These are phyloP conservation scores for Panagrolaimus sp. DNA, from an alignment of 1,140 invertebrate genomes.

Conservation along the genomic window DNA sequence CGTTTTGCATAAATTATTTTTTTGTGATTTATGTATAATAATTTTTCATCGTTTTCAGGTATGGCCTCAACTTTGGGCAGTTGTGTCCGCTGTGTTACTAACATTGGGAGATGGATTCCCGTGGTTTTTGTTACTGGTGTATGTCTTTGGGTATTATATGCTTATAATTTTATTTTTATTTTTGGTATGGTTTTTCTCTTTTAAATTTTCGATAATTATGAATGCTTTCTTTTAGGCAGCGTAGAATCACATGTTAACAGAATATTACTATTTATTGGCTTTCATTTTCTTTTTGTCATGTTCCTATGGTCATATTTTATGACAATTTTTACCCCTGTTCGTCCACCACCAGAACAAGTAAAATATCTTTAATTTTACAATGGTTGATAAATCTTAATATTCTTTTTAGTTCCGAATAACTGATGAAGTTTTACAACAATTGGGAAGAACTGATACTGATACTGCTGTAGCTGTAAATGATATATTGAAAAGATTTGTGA, in stretches of 20 bases:
- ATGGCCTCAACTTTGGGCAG: not conserved
- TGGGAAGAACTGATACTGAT: not conserved
- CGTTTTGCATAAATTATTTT: not conserved
- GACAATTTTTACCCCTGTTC: not conserved
- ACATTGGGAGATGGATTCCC: not conserved
- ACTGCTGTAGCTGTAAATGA: not conserved
- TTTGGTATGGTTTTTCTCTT: not conserved
- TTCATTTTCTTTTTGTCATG: not conserved
- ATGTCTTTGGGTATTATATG: not conserved
- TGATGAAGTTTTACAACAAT: not conserved
- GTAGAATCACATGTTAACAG: not conserved
- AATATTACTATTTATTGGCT: not conserved
- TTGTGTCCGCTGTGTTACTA: not conserved
- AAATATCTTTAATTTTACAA: not conserved
- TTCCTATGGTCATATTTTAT: not conserved
- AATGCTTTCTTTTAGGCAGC: not conserved
- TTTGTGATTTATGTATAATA: not conserved
- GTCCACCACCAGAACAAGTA: conserved; percentile 1
- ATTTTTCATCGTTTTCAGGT: not conserved
- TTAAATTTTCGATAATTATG: not conserved
- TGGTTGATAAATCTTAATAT: not conserved
- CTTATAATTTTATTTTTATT: conserved; percentile 11
- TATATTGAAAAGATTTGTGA: not conserved
- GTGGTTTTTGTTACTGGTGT: conserved; percentile 2
- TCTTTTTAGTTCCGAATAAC: not conserved